These are phyloP conservation scores for Cepphus grylle DNA, from an alignment of 2,113 vertebrate genomes.

Conservation along the genomic window DNA sequence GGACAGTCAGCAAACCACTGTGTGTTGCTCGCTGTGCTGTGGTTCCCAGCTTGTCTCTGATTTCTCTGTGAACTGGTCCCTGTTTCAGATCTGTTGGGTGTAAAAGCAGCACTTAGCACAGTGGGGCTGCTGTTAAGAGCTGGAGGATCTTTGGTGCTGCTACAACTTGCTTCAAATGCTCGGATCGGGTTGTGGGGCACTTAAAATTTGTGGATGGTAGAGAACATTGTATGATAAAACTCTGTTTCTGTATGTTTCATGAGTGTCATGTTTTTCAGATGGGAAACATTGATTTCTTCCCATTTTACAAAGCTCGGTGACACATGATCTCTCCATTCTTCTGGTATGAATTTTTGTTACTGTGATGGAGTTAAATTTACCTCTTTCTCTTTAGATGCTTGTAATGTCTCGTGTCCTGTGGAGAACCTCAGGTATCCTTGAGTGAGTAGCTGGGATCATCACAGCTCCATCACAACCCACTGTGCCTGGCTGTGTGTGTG, in stretches of 20 bases:
- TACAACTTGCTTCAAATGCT: background rate
- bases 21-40: accelerated
- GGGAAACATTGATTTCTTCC: background rate
- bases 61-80: background rate
- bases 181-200: background rate
- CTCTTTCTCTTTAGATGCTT: background rate
- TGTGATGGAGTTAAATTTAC: background rate
- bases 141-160: background rate
- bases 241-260: accelerated
- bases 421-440: background rate
- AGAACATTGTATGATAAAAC: background rate
- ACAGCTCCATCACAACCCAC: background rate
- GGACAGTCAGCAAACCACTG: background rate
- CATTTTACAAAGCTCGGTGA: background rate
- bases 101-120: background rate
- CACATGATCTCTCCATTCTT: background rate
- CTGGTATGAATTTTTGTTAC: background rate
- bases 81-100: background rate
- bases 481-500: background rate
- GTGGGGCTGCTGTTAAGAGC: background rate
- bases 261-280: background rate
- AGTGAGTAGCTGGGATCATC: background rate
- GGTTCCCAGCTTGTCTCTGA: background rate
- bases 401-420: background rate
- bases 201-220: background rate